Base-by-base conservation (phyloP, 2,888 invertebrate species). In the Apotomis turbidana region DNA sequence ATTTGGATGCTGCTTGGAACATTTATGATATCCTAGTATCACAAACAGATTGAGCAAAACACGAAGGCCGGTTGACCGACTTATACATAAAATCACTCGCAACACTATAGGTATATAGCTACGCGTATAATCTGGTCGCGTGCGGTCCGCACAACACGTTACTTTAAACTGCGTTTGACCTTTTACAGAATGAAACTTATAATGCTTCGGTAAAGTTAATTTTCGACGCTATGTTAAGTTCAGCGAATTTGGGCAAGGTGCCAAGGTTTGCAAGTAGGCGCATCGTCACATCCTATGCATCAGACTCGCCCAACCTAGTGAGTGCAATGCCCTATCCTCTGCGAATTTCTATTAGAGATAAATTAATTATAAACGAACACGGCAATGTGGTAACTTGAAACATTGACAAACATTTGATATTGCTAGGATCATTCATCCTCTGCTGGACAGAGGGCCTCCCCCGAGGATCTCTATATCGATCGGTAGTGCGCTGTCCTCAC, bases 121-220 rank as follows among this genome's bases (percentile, higher is more conserved):
- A 75, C 74, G 81, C 78, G 85, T 84, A 12, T 12, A 59, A 51
- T 44, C 57, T 84, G 82, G 81, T 74, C 81, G 81, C 82, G 82
- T 79, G 85, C 83, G 80, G 77, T 73, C 81, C 74, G 74, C 70
- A 66, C 76, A 51, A 78, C 80, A 81, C 78, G 82, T 85, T 82
- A 85, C 85, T 80, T 84, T 86, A 85, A 79, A 79, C 84, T 81
- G 81, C 77, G 80, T 79, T 27, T 80, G 81, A 81, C 79, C 79
- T 81, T 79, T 79, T 77, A 76, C 75, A 71, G 70, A 69, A 72
- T 74, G 76, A 74, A 71, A 75, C 75, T 74, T 74, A 76, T 76
- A 73, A 64, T 62, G 72, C 54, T 72, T 62, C 68, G 67, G 72
- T 41, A 58, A 69, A 74, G 70, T 71, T 71, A 71, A 71, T 70